Conservation (phyloP, 2,113 vertebrate genomes). For the Jaculus jaculus region DNA sequence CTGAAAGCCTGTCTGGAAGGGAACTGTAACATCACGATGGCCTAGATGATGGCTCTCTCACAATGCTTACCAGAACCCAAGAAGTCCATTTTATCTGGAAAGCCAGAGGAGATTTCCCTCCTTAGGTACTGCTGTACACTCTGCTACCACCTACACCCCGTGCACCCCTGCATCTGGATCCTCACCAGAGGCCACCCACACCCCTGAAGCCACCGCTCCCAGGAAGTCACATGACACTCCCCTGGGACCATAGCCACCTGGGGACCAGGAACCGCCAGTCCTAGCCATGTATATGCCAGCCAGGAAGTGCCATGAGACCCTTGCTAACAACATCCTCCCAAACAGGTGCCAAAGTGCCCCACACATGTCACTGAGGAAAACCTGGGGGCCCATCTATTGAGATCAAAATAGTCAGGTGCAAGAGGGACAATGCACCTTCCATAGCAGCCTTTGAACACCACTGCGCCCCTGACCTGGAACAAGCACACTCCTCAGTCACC, state of each 20-base stretch:
- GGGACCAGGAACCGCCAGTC: not conserved
- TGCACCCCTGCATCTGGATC: not conserved
- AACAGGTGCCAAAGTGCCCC: too few relatives aligned
- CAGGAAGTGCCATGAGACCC: not conserved
- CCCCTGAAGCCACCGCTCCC: not conserved
- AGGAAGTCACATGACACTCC: not conserved
- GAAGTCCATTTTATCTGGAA: not conserved
- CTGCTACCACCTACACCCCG: not conserved
- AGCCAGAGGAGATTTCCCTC: too few relatives aligned
- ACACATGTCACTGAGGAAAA: not conserved
- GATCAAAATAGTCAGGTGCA: not conserved
- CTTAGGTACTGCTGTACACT: too few relatives aligned
- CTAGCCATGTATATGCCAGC: too few relatives aligned
- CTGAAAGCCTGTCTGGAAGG: not conserved
- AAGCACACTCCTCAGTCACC: not conserved
- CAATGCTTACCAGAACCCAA: not conserved
- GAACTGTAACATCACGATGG: not conserved
- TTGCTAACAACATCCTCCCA: not conserved
- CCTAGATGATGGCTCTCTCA: not conserved
- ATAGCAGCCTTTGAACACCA: not conserved
- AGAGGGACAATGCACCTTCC: not conserved
- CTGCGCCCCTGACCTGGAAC: not conserved
- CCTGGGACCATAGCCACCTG: too few relatives aligned
- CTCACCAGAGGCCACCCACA: not conserved
- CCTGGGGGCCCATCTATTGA: not conserved